Evolutionary conservation across 2,797 vertebrate species (phyloP).

Genomic region (Fistularia commersonii): DNA sequence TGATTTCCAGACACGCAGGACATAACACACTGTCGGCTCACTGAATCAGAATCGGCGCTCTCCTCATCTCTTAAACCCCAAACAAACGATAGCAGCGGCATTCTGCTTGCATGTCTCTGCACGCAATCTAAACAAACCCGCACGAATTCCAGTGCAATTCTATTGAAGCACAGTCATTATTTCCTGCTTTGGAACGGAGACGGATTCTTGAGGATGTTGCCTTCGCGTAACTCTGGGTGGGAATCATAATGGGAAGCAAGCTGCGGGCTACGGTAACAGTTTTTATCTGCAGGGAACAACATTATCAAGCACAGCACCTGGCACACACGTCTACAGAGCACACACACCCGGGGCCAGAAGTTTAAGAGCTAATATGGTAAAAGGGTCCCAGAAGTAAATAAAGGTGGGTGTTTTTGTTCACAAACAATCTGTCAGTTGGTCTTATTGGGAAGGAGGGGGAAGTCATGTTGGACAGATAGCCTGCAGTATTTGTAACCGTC

Average conservation of each 20-base stretch:
- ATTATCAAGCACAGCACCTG: conserved; percentile 59
- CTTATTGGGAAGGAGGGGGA: neutral
- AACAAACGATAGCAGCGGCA: conserved; percentile 35
- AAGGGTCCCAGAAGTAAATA: conserved; percentile 42
- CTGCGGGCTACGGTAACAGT: conserved; percentile 39
- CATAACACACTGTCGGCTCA: conserved; percentile 15
- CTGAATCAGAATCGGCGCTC: conserved; percentile 17
- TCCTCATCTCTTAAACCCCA: conserved; percentile 24
- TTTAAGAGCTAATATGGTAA: conserved; percentile 38
- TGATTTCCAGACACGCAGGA: conserved; percentile 13
- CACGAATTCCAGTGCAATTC: conserved; percentile 50
- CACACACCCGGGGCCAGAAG: conserved; percentile 32
- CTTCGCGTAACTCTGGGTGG: conserved; percentile 57
- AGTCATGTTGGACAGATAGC: conserved; percentile 16
- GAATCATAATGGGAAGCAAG: conserved; percentile 56
- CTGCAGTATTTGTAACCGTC: conserved; percentile 24
- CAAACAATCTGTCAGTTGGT: conserved; percentile 12
- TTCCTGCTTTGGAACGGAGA: conserved; percentile 65
- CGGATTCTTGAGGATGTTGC: conserved; percentile 70
- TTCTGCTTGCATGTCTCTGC: conserved; percentile 46
- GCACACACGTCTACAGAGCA: conserved; percentile 38
- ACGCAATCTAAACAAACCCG: conserved; percentile 58
- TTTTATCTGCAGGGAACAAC: conserved; percentile 47
- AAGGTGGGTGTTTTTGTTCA: conserved; percentile 35
- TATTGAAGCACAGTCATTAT: conserved; percentile 60